Conservation (phyloP, 1,140 invertebrate species). For the Drosophila sp. region DNA sequence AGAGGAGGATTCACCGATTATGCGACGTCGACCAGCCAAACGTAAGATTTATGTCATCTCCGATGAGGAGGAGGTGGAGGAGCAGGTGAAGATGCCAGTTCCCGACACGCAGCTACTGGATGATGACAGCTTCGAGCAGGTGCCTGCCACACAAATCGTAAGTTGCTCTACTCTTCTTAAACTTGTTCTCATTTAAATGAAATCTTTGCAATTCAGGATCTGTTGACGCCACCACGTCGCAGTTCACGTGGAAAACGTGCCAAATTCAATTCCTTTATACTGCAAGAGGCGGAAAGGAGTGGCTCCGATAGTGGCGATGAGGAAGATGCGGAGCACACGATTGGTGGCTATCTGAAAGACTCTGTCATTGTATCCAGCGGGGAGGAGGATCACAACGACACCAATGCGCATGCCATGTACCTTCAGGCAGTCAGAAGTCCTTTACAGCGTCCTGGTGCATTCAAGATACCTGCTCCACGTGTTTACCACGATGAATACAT, state of each 20-base stretch:
- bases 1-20: conserved; percentile 60
- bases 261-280: conserved; percentile 85
- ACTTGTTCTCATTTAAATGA: not conserved
- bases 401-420: conserved; percentile 86
- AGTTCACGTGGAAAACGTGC: conserved; percentile 32
- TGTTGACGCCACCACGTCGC: conserved; percentile 24
- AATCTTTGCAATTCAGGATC: conserved; percentile 5
- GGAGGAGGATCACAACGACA: conserved; percentile 84
- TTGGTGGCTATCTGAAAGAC: conserved; percentile 66
- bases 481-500: conserved; percentile 66
- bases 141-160: conserved; percentile 69
- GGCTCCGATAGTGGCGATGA: conserved; percentile 75
- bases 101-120: conserved; percentile 17
- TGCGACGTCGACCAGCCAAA: conserved; percentile 50
- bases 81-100: not conserved
- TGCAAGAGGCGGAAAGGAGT: conserved; percentile 87
- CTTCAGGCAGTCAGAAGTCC: conserved; percentile 85
- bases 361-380: conserved; percentile 80
- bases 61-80: conserved; percentile 37
- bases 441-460: conserved; percentile 59
- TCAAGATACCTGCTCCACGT: conserved; percentile 72
- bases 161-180: not conserved
- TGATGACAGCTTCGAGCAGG: conserved; percentile 46
- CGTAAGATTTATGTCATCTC: conserved; percentile 70
- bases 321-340: conserved; percentile 59